phyloP scores from a whole-genome alignment of 2,888 invertebrate species.

The Pristionchus maxplancki region DNA sequence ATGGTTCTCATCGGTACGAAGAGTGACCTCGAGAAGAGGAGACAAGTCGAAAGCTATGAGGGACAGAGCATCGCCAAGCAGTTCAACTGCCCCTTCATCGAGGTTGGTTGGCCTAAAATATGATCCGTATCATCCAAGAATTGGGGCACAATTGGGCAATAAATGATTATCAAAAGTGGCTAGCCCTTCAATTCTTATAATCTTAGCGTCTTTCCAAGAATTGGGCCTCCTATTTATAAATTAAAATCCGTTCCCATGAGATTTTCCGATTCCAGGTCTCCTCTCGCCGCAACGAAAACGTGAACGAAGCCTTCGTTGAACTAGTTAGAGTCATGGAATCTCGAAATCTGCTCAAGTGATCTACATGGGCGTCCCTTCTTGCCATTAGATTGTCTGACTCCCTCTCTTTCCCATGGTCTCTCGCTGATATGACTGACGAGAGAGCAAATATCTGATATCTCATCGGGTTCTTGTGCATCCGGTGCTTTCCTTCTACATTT shows the following conservation, averaged over 20 bases:
- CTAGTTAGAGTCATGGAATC: constrained; percentile 19
- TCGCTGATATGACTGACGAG: no score
- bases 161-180: no score
- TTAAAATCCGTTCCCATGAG: neutral
- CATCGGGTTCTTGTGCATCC: no score
- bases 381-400: no score
- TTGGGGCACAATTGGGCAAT: no score
- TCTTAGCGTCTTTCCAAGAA: no score
- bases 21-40: constrained; percentile 45
- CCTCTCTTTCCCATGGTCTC: no score
- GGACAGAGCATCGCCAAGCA: constrained; percentile 44
- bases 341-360: constrained; percentile 19
- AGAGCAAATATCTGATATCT: no score
- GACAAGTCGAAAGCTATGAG: constrained; percentile 46
- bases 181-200: no score
- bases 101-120: neutral
- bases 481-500: no score
- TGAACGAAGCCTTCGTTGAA: constrained; percentile 45
- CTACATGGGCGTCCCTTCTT: neutral
- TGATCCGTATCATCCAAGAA: no score
- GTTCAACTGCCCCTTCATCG: constrained; percentile 44
- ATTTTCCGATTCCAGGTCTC: neutral
- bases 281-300: constrained; percentile 43
- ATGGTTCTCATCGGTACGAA: constrained; percentile 44
- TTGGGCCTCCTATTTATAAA: no score